Percentiles rank a stretch among this genome's conserved stretches.
phyloP scores from a whole-genome alignment of 2,888 invertebrate genomes.

The Drosophila merina region DNA sequence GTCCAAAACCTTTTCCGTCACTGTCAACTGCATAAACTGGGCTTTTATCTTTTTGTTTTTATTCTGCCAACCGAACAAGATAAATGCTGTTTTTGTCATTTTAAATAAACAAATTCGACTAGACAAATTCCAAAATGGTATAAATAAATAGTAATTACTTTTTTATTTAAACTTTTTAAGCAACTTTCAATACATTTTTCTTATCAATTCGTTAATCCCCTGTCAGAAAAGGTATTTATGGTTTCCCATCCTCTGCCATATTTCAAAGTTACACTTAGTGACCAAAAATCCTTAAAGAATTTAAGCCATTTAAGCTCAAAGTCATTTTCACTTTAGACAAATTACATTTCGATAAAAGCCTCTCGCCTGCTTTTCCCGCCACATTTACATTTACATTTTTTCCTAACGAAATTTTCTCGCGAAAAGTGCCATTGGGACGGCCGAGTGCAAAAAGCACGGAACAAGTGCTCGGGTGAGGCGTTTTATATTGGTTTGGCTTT shows the following conservation, averaged over 20 bases:
- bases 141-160: not conserved
- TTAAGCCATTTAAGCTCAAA: conserved; percentile 52
- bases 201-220: not conserved
- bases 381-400: conserved; percentile 33
- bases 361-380: conserved; percentile 47
- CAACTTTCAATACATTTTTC: not conserved
- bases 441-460: conserved; percentile 23
- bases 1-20: conserved; percentile 14
- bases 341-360: conserved; percentile 68
- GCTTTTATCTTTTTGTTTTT: conserved; percentile 3
- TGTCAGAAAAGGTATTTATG: conserved; percentile 17
- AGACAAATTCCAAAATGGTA: not conserved
- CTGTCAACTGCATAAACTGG: conserved; percentile 9
- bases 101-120: not conserved
- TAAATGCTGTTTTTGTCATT: not conserved
- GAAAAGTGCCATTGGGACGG: conserved; percentile 11
- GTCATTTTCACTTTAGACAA: conserved; percentile 62
- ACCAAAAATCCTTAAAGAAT: conserved; percentile 41
- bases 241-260: conserved; percentile 12
- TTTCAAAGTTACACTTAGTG: conserved; percentile 21
- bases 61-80: not conserved
- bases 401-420: conserved; percentile 43
- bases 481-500: conserved; percentile 20
- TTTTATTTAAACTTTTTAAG: no score
- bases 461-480: conserved; percentile 6